These are phyloP conservation scores for Eurystomus gularis DNA, from an alignment of 2,113 vertebrate species.

Conservation along the genomic window DNA sequence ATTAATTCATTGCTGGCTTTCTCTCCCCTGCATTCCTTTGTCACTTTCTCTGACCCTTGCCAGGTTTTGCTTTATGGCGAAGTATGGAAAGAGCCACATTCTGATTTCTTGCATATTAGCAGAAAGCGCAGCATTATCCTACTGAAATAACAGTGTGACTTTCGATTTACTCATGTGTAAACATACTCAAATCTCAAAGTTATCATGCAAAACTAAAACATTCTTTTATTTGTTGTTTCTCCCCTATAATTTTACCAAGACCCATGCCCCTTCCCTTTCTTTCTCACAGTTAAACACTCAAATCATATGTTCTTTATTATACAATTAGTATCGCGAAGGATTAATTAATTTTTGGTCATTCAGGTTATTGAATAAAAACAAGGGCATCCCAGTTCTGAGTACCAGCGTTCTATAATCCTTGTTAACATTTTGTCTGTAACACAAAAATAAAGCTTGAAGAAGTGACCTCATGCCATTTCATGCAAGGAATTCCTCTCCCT, in stretches of 20 bases:
- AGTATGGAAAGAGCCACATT: neutral
- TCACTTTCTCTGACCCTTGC: neutral
- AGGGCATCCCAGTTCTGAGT: neutral
- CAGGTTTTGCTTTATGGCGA: neutral
- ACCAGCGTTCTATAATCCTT: neutral
- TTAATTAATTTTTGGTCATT: slow-evolving; percentile 31
- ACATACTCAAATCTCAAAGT: neutral
- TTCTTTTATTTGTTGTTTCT: neutral
- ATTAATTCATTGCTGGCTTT: neutral
- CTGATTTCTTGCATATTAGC: neutral
- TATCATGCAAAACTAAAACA: neutral
- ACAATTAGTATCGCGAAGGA: neutral
- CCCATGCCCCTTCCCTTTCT: neutral
- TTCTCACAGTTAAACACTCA: neutral
- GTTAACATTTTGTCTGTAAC: neutral
- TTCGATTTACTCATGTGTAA: neutral
- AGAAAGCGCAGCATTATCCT: neutral
- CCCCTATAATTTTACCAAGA: neutral
- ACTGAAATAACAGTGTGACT: neutral
- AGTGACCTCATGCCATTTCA: slow-evolving; percentile 10
- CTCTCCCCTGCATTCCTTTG: neutral
- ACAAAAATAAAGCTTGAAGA: slow-evolving; percentile 1
- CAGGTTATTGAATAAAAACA: neutral
- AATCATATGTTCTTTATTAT: neutral
- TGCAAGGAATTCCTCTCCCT: neutral